phyloP scores from a whole-genome alignment of 2,113 vertebrate genomes.

The Phalacrocorax pelagicus region DNA sequence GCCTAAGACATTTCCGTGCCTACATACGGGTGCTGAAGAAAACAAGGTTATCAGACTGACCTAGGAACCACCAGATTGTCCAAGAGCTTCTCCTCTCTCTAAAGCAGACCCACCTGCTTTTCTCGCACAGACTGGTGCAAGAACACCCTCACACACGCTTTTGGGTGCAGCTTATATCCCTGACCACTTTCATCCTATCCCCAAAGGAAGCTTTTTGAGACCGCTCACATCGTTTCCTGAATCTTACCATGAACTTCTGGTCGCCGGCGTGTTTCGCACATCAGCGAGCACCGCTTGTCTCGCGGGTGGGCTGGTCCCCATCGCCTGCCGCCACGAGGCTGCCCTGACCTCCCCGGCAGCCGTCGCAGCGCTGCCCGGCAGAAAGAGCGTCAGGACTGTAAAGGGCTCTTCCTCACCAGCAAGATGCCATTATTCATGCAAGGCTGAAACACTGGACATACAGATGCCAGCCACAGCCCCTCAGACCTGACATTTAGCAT shows the following conservation, averaged over 20 bases:
- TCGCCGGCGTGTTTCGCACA: not conserved
- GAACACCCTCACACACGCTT: accelerated
- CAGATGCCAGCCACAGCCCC: not conserved
- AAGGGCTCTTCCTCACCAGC: not conserved
- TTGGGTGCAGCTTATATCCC: not conserved
- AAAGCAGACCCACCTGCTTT: not conserved
- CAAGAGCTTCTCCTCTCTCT: not conserved
- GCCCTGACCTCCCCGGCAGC: not conserved
- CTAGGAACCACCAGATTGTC: not conserved
- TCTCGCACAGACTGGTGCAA: not conserved
- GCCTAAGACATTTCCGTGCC: not conserved
- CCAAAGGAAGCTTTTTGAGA: not conserved
- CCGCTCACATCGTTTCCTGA: not conserved
- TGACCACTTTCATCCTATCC: not conserved
- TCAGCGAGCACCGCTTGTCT: not conserved
- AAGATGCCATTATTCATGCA: not conserved
- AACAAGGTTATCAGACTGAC: not conserved
- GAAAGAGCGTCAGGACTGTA: not conserved
- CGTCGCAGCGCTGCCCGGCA: not conserved
- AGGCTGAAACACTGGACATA: not conserved
- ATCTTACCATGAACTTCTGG: not conserved
- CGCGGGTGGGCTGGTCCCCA: not conserved
- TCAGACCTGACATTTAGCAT: slow-evolving; percentile 29
- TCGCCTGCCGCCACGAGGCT: not conserved
- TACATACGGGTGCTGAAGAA: accelerated